Evolutionary conservation across 2,797 vertebrate genomes (phyloP).

Genomic region (Semaprochilodus insignis): DNA sequence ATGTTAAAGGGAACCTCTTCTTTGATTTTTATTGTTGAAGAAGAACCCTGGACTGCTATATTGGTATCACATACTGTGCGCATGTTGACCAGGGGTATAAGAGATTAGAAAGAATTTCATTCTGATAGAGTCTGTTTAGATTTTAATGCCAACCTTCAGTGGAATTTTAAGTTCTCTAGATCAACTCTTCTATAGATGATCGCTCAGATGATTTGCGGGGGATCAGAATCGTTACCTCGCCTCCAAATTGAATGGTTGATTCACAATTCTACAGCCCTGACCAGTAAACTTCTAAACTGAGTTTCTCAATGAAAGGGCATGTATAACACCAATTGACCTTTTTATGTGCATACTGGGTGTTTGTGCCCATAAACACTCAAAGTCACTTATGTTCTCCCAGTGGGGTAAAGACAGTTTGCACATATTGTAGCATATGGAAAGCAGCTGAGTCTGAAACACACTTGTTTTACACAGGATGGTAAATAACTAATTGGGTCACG

Average conservation of each 20-base stretch:
- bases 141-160: no score
- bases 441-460: slow-evolving; percentile 10
- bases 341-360: background rate
- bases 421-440: slow-evolving; percentile 24
- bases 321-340: background rate
- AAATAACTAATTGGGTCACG: slow-evolving; percentile 48
- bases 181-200: no score
- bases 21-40: background rate
- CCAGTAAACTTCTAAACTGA: background rate
- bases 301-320: background rate
- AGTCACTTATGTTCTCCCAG: background rate
- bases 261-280: background rate
- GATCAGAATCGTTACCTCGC: no score
- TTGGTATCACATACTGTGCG: background rate
- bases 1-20: background rate
- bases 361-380: background rate
- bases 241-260: background rate
- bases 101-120: no score
- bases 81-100: background rate
- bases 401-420: background rate
- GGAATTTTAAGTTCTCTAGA: no score
- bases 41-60: background rate
- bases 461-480: slow-evolving; percentile 20
- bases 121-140: no score
- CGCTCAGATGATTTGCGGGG: background rate